phyloP scores from a whole-genome alignment of 2,888 invertebrate species.

The Ypsolopha scabrella region DNA sequence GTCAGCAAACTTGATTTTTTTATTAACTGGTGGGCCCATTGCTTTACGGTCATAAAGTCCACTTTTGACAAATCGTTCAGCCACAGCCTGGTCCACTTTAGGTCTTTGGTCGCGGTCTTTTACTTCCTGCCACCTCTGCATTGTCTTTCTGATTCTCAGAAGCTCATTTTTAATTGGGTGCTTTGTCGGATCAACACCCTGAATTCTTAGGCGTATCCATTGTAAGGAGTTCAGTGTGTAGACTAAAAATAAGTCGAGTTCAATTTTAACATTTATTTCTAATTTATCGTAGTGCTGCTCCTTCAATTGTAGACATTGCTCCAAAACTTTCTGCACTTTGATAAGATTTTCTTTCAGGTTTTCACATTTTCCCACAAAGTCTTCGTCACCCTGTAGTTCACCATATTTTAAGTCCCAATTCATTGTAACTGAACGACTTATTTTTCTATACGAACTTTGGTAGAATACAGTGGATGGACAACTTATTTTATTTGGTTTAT shows the following conservation, averaged over 20 bases:
- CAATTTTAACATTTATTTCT: slow-evolving; percentile 72
- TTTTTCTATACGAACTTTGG: too few relatives aligned
- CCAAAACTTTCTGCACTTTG: slow-evolving; percentile 39
- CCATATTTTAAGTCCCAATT: slow-evolving; percentile 47
- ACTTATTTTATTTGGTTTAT: too few relatives aligned
- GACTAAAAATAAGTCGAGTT: slow-evolving; percentile 71
- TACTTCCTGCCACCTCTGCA: slow-evolving; percentile 52
- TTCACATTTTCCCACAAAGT: slow-evolving; percentile 47
- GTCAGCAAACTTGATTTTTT: slow-evolving; percentile 41
- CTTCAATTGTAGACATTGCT: slow-evolving; percentile 42
- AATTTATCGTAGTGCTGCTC: slow-evolving; percentile 63
- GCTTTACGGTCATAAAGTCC: slow-evolving; percentile 72
- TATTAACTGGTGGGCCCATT: slow-evolving; percentile 34
- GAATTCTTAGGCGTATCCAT: slow-evolving; percentile 80
- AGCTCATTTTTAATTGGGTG: slow-evolving; percentile 63
- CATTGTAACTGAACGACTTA: slow-evolving; percentile 16
- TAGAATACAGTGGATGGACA: too few relatives aligned
- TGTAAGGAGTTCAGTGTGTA: slow-evolving; percentile 79
- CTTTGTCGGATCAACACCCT: slow-evolving; percentile 76
- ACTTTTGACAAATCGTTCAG: slow-evolving; percentile 79
- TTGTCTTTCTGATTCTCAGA: slow-evolving; percentile 38
- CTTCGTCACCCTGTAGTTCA: slow-evolving; percentile 41
- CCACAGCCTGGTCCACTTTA: slow-evolving; percentile 73
- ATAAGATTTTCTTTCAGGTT: slow-evolving; percentile 39
- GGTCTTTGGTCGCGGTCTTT: slow-evolving; percentile 65